Evolutionary conservation across 1,140 invertebrate species (phyloP).

Genomic region (Pseudomyrmex dendroicus): DNA sequence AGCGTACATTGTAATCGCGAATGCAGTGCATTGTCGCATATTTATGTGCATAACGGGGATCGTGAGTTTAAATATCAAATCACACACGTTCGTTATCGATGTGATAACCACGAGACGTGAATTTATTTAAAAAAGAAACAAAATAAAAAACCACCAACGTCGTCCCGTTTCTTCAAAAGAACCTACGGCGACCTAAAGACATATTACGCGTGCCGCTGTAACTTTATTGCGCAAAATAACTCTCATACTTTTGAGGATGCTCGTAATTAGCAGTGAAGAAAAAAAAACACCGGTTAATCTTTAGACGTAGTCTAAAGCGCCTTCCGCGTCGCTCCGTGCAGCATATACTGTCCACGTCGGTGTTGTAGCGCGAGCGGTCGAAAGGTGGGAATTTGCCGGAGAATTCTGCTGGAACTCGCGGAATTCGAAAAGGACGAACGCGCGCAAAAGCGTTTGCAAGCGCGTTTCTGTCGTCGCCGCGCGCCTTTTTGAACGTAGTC

Average conservation of each 20-base stretch:
- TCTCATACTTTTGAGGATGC: conserved; percentile 20
- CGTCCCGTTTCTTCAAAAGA: conserved; percentile 1
- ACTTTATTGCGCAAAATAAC: conserved; percentile 14
- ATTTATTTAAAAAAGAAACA: too few species aligned
- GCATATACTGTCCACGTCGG: conserved; percentile 20
- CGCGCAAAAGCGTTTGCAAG: conserved; percentile 13
- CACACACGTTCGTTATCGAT: too few species aligned
- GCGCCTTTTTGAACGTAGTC: conserved; percentile 21
- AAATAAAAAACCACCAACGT: conserved; percentile 8
- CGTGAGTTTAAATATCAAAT: too few species aligned
- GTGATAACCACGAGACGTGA: too few species aligned
- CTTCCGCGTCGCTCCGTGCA: background rate
- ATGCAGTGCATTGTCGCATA: too few species aligned
- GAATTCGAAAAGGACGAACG: conserved; percentile 48
- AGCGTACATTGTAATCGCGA: too few species aligned
- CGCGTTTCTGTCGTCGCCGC: background rate
- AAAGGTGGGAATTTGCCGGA: conserved; percentile 39
- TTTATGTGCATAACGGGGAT: too few species aligned
- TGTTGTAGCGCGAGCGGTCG: background rate
- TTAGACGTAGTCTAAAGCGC: conserved; percentile 41
- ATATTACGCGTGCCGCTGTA: conserved; percentile 17
- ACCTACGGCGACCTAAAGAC: background rate
- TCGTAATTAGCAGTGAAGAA: conserved; percentile 26
- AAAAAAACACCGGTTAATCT: background rate
- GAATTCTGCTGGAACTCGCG: conserved; percentile 45